phyloP scores from a whole-genome alignment of 2,888 invertebrate species.

The Tetranychus piercei region DNA sequence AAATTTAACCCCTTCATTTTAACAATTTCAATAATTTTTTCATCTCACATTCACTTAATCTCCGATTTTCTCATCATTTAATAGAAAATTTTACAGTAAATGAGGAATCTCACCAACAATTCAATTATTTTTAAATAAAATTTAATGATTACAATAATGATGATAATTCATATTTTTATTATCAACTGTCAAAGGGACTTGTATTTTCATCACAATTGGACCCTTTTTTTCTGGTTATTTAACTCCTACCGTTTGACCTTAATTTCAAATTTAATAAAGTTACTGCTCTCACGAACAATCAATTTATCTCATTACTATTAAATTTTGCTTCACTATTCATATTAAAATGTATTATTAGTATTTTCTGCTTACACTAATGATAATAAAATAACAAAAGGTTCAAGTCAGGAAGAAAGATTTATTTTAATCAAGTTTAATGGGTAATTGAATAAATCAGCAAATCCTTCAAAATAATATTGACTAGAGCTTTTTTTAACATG shows the following conservation, averaged over 20 bases:
- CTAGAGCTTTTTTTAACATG: neutral
- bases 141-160: neutral
- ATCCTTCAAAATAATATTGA: no score
- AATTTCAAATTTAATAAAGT: neutral
- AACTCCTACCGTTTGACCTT: conserved; percentile 1
- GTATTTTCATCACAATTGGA: neutral
- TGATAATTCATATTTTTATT: neutral
- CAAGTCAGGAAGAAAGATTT: neutral
- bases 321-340: neutral
- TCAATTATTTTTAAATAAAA: no score
- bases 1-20: no score
- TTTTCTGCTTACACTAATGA: neutral
- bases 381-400: neutral
- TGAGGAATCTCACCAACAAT: no score
- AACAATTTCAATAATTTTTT: no score
- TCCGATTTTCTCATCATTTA: no score
- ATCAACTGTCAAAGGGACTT: neutral
- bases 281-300: neutral
- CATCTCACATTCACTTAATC: no score
- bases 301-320: neutral
- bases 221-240: neutral
- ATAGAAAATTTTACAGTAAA: no score
- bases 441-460: neutral
- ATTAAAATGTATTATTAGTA: conserved; percentile 3
- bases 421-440: neutral